A percentile compares a stretch with the other conserved stretches of the same genome.
Conservation (phyloP, 2,888 invertebrate species). For the Drosophila percnosoma region DNA sequence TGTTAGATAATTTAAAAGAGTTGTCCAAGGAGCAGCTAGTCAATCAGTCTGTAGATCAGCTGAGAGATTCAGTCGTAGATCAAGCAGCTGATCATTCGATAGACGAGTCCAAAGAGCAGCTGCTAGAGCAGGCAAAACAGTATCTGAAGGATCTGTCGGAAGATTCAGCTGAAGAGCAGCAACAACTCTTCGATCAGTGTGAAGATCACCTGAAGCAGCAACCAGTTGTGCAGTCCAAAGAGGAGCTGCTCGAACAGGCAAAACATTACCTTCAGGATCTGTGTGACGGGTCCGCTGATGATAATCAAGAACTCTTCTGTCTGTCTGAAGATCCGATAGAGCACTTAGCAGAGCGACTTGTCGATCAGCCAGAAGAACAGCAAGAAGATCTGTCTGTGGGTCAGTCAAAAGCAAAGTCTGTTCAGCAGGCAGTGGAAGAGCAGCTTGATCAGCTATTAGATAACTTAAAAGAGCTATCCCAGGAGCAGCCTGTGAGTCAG, state of each 20-base stretch:
- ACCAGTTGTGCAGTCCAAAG: no score
- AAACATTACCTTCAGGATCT: neutral
- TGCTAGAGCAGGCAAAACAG: no score
- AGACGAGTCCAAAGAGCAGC: no score
- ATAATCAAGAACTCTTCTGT: neutral
- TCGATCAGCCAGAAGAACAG: neutral
- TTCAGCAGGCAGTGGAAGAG: neutral
- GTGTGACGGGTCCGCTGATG: neutral
- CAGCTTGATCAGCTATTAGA: neutral
- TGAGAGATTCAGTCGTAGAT: no score
- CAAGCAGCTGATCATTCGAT: no score
- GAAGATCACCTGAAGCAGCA: no score
- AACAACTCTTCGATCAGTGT: no score
- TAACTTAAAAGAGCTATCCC: neutral
- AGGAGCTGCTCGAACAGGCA: neutral
- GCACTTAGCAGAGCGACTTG: neutral
- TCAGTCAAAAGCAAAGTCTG: neutral
- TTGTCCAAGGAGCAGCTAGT: neutral
- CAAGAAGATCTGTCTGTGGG: neutral
- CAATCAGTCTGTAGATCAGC: neutral
- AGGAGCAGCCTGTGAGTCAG: neutral
- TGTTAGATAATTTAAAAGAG: neutral
- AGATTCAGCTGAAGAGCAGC: no score
- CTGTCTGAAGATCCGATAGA: neutral
- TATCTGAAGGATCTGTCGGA: no score